Conservation (phyloP, 2,113 vertebrate genomes). For the Recurvirostra avosetta region DNA sequence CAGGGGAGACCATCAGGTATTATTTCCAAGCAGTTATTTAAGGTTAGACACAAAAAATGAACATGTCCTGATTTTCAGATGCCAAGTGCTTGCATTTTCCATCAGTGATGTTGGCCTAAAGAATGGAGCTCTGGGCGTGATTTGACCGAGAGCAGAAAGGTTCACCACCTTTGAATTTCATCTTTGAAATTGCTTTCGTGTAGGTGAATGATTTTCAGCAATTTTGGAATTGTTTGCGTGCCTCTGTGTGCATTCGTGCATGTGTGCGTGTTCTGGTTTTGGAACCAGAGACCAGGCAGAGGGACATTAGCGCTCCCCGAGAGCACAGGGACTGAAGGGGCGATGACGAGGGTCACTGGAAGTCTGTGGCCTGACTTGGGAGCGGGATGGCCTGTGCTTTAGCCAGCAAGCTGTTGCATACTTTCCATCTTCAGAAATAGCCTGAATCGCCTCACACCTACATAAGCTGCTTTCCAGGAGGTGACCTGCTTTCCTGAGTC, state of each 20-base stretch:
- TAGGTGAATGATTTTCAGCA: not conserved
- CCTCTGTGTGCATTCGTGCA: rapidly evolving
- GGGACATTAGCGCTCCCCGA: not conserved
- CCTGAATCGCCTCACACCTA: not conserved
- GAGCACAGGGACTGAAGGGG: not conserved
- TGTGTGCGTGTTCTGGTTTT: not conserved
- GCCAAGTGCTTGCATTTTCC: not conserved
- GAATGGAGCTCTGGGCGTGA: not conserved
- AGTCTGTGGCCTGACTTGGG: not conserved
- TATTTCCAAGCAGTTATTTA: not conserved
- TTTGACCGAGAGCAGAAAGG: not conserved
- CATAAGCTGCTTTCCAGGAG: constrained; percentile 22
- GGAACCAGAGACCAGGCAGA: not conserved
- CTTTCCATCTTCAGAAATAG: constrained; percentile 25
- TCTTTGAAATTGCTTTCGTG: not conserved
- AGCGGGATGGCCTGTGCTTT: not conserved
- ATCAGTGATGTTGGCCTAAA: not conserved
- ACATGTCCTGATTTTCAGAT: not conserved
- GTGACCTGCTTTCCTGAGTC: constrained; percentile 13
- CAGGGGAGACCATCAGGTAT: not conserved
- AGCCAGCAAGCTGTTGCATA: not conserved
- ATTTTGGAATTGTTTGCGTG: not conserved
- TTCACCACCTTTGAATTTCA: not conserved
- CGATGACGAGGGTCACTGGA: not conserved
- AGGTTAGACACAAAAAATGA: not conserved